These are phyloP conservation scores for Pyrrhia umbra DNA, from an alignment of 2,888 invertebrate species.

Conservation along the genomic window DNA sequence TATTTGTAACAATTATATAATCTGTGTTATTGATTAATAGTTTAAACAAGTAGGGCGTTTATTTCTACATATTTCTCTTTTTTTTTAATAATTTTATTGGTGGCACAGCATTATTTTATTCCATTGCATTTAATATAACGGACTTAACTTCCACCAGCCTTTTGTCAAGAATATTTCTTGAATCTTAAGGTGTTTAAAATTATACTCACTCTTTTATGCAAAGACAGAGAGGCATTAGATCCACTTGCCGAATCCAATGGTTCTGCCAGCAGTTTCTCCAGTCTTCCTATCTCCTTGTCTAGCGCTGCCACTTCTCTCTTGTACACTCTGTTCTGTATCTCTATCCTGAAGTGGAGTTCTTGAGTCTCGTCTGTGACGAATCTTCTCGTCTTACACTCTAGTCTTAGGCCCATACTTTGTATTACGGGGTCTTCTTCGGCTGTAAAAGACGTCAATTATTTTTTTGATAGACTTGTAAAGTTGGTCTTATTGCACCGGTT, in stretches of 20 bases:
- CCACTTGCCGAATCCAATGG: slow-evolving; percentile 88
- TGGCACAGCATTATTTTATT: no score
- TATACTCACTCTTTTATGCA: slow-evolving; percentile 78
- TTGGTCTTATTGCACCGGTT: no score
- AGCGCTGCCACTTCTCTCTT: slow-evolving; percentile 94
- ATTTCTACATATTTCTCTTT: no score
- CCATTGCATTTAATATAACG: no score
- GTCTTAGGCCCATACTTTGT: slow-evolving; percentile 96
- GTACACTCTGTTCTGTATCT: slow-evolving; percentile 97
- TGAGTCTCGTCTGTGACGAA: slow-evolving; percentile 95
- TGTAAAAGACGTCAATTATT: slow-evolving; percentile 62
- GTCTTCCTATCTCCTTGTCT: slow-evolving; percentile 94
- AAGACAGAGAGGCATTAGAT: slow-evolving; percentile 81
- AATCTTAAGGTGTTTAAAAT: no score
- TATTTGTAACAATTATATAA: no score
- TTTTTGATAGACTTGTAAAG: no score
- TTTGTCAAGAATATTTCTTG: no score
- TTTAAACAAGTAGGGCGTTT: no score
- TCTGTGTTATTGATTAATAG: no score
- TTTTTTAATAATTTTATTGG: no score
- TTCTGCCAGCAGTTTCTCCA: slow-evolving; percentile 93
- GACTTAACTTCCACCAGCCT: no score
- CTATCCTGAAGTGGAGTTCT: slow-evolving; percentile 96
- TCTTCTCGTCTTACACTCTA: slow-evolving; percentile 96
- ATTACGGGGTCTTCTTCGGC: slow-evolving; percentile 95